phyloP scores from a whole-genome alignment of 2,888 invertebrate genomes.

The Emmelina monodactyla region DNA sequence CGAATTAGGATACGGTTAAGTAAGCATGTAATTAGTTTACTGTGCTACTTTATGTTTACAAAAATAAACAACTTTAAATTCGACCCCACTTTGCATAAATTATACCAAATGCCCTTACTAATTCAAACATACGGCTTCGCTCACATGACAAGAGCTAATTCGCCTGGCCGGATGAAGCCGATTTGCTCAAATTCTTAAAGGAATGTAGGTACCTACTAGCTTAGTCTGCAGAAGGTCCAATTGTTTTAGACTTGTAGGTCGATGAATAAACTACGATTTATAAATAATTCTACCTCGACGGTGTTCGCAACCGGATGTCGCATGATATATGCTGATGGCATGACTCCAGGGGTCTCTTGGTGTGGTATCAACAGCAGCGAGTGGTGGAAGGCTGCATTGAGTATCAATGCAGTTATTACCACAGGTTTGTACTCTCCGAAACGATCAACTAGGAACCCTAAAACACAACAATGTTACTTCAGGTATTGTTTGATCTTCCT shows the following conservation, averaged over 20 bases:
- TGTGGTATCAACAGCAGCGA: constrained; percentile 80
- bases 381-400: constrained; percentile 83
- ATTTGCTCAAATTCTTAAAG: constrained; percentile 64
- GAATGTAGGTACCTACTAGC: constrained; percentile 21
- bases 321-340: constrained; percentile 79
- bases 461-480: constrained; percentile 23
- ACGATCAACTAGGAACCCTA: constrained; percentile 85
- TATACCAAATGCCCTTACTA: constrained; percentile 52
- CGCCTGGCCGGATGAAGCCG: constrained; percentile 56
- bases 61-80: constrained; percentile 8
- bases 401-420: constrained; percentile 77
- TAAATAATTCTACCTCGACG: constrained; percentile 66
- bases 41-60: constrained; percentile 2
- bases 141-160: constrained; percentile 53
- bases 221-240: not conserved
- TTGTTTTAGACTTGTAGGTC: not conserved
- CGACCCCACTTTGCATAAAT: constrained; percentile 27
- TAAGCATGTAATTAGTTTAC: too few species aligned
- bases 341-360: constrained; percentile 78
- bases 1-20: too few species aligned
- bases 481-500: constrained; percentile 2
- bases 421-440: constrained; percentile 87
- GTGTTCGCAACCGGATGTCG: constrained; percentile 74
- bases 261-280: not conserved
- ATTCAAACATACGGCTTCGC: constrained; percentile 37